Evolutionary conservation across 2,113 vertebrate species (phyloP).

Genomic region (Pungitius pungitius): DNA sequence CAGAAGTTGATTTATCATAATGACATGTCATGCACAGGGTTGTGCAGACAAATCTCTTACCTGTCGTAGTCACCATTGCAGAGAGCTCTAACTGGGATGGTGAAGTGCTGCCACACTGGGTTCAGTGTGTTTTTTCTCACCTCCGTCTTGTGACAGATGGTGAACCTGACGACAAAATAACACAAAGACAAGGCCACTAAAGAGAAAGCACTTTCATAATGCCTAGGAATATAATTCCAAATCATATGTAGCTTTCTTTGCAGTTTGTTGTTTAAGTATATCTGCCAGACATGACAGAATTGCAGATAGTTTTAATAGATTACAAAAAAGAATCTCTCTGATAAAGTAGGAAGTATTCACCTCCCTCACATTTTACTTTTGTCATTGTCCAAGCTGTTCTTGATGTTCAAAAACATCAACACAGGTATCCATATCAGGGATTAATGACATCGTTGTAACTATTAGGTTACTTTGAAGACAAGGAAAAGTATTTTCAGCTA

Average conservation of each 20-base stretch:
- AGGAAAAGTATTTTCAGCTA: neutral
- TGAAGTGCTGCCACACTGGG: constrained; percentile 95
- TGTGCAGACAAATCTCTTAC: constrained; percentile 67
- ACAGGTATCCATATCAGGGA: neutral
- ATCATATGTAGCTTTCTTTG: neutral
- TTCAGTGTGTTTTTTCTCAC: constrained; percentile 92
- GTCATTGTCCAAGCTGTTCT: neutral
- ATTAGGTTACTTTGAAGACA: neutral
- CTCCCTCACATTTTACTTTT: neutral
- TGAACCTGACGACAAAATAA: constrained; percentile 74
- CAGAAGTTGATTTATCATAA: neutral
- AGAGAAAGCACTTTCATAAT: constrained; percentile 11
- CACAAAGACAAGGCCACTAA: constrained; percentile 30
- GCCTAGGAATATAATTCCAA: constrained; percentile 13
- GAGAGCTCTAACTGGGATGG: constrained; percentile 93
- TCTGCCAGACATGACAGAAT: constrained; percentile 24
- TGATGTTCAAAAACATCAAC: neutral
- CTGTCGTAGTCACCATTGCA: constrained; percentile 98
- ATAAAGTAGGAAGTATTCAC: too few relatives aligned
- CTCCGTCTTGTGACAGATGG: constrained; percentile 85
- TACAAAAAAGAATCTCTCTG: constrained; percentile 15
- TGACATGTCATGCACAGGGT: neutral
- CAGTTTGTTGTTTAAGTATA: constrained; percentile 15
- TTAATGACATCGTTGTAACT: neutral
- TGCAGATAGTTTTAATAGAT: constrained; percentile 41